Percentiles rank a stretch among this genome's conserved stretches.
Conservation (phyloP, 2,888 invertebrate genomes). For the Bimastos eiseni region DNA sequence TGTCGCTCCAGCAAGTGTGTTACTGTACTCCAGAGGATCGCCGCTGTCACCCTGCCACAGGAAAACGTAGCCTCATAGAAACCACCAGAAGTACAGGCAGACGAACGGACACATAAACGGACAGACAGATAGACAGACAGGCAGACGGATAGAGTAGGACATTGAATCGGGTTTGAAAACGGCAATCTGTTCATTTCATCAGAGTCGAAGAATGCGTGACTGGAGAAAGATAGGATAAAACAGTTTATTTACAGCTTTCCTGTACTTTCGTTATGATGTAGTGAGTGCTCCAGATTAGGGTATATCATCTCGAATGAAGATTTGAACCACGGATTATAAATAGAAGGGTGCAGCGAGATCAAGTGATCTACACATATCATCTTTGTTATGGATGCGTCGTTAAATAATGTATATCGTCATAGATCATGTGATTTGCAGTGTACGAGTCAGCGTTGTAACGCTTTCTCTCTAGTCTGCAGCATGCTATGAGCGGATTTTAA, state of each 20-base stretch:
- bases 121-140: background rate
- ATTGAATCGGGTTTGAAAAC: background rate
- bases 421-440: too few relatives aligned
- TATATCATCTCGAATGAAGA: background rate
- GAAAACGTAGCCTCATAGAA: background rate
- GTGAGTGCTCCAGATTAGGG: background rate
- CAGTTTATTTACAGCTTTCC: background rate
- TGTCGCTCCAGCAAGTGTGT: conserved; percentile 31
- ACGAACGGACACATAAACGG: background rate
- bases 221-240: too few relatives aligned
- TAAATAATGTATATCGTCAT: too few relatives aligned
- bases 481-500: background rate
- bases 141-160: background rate
- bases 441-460: background rate
- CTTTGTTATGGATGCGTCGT: too few relatives aligned
- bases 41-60: conserved; percentile 35
- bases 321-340: background rate
- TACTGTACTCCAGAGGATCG: conserved; percentile 32
- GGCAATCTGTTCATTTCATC: background rate
- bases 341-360: background rate
- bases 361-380: too few relatives aligned
- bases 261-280: background rate
- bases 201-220: background rate
- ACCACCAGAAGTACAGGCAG: background rate
- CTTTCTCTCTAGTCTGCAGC: background rate